Evolutionary conservation across 2,888 invertebrate genomes (phyloP), one percentile per base, ranked within the genome.

Genomic region (Bruchidius siliquastri): DNA sequence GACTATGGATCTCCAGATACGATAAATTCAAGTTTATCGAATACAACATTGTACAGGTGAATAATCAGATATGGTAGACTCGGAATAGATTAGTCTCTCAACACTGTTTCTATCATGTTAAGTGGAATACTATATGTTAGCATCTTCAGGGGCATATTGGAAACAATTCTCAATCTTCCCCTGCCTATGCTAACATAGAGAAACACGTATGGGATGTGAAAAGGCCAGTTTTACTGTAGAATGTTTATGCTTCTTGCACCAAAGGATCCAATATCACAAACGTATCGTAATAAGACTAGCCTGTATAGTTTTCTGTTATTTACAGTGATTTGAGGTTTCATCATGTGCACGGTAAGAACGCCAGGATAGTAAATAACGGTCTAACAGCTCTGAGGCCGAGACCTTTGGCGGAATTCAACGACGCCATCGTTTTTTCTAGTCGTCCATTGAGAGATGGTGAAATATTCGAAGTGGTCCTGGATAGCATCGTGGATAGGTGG

Each of bases 401-500:
- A 77, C 95, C 96, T 4, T 90, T 94, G 77, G 95, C 95, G 0
- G 97, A 97, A 88, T 98, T 97, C 86, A 97, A 97, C 84, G 96
- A 97, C 84, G 96, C 97, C 0, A 96, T 98, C 77, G 93, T 97
- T 0, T 94, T 97, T 84, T 96, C 96, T 75, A 96, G 94, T 84
- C 89, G 97, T 72, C 94, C 96, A 0, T 87, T 98, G 71, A 89
- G 94, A 21, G 95, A 96, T 82, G 94, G 95, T 70, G 97, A 98
- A 86, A 90, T 98, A 86, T 98, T 98, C 85, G 96, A 98, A 86
- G 92, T 98, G 22, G 89, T 92, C 71, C 91, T 98, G 71, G 97
- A 97, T 84, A 93, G 92, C 82, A 94, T 96, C 91, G 95, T 97
- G 20, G 96, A 95, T 80, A 91, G 96, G 77, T 97, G 97, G 97